Conservation (phyloP, 2,888 invertebrate species). For the Melanostoma scalare region DNA sequence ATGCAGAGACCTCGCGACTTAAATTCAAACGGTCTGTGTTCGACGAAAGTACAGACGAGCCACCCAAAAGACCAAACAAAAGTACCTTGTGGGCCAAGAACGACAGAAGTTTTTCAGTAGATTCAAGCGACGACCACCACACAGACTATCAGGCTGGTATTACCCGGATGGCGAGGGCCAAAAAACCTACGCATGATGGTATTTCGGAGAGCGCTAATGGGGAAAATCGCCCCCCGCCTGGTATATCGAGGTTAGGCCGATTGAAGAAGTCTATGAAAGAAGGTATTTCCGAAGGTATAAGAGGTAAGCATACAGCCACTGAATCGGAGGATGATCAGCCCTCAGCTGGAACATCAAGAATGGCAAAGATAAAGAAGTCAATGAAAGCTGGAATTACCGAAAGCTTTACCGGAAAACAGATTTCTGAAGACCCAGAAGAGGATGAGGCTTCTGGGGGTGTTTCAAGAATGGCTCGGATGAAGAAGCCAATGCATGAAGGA, state of each 20-base stretch:
- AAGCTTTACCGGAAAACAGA: background rate
- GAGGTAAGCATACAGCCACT: background rate
- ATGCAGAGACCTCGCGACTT: conserved; percentile 73
- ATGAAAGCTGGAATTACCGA: conserved; percentile 6
- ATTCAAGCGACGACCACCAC: conserved; percentile 10
- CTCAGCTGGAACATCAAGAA: background rate
- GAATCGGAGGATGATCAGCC: background rate
- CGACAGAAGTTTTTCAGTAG: background rate
- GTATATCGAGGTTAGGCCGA: conserved; percentile 30
- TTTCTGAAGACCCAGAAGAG: background rate
- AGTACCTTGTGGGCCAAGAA: conserved; percentile 68
- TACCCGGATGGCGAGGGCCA: conserved; percentile 5
- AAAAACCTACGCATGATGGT: too few species aligned
- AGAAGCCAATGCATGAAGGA: conserved; percentile 3
- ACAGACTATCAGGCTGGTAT: background rate
- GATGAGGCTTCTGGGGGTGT: background rate
- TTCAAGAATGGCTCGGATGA: conserved; percentile 11
- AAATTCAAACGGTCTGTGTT: conserved; percentile 71
- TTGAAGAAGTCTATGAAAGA: conserved; percentile 36
- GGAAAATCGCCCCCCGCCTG: background rate
- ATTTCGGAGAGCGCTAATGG: background rate
- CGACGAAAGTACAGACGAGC: conserved; percentile 71
- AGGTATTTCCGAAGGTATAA: background rate
- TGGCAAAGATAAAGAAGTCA: conserved; percentile 22
- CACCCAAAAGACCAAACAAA: conserved; percentile 61